Base-by-base conservation (phyloP, 2,888 invertebrate genomes). In the Drosophila diplacantha region DNA sequence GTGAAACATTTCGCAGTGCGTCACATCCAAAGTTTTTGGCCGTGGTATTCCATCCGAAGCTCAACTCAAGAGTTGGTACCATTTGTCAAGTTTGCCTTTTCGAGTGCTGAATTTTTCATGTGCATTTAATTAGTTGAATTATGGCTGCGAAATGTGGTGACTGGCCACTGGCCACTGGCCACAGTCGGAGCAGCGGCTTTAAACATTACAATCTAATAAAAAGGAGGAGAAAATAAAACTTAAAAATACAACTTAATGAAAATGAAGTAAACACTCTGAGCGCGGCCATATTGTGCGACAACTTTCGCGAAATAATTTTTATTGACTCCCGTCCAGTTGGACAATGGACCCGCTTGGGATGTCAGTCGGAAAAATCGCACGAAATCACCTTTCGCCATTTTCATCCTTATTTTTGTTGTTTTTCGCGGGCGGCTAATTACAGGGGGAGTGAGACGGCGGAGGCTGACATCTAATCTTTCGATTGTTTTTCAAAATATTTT, bases 61-160 rank as follows among this genome's bases (percentile, higher is more conserved):
- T 18, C 12, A 2, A n/a, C 54, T n/a, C n/a, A 29, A 54, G 35
- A 41, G 34, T 43, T 62, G 43, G 51, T 53, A 49, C 43, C 53
- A 57, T 49, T 59, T 72, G 74, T 77, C 74, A 66, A 71, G 75
- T 71, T 79, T 79, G 74, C 80, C 80, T 76, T 83, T 80, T 81
- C 51, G 79, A 81, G 80, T 81, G 81, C 73, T 84, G 80, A 80
- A 81, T 81, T 82, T 83, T 82, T 81, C 84, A 81, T 83, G 84
- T 77, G 81, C 82, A 81, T 81, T 81, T 81, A 81, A 81, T 81
- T 81, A 81, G 84, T 81, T 77, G 83, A 84, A 81, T 82, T 81
- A 84, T 81, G 81, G 84, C 80, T 72, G 75, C 71, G 74, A 80
- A 79, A 83, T 81, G 81, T 81, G 76, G 79, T 38, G 50, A 62